Conservation (phyloP, 2,113 vertebrate species). For the Halcyon malimbica region DNA sequence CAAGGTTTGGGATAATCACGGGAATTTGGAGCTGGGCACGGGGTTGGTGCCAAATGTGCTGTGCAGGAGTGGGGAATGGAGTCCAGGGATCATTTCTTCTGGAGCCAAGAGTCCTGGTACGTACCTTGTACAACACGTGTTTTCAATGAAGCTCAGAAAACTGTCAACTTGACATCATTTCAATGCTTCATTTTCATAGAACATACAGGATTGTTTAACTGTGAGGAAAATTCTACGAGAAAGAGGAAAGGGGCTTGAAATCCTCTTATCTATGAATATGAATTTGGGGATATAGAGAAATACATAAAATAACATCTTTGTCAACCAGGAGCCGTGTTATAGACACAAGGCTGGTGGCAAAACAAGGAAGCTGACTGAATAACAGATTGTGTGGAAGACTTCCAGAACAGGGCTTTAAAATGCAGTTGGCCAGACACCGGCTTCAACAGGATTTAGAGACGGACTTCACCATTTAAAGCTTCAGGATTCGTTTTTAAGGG, state of each 20-base stretch:
- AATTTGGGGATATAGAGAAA: neutral
- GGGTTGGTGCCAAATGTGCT: neutral
- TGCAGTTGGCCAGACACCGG: neutral
- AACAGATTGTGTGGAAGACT: slow-evolving; percentile 10
- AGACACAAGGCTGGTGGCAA: neutral
- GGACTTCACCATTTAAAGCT: neutral
- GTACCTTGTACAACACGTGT: accelerated
- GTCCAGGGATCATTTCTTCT: neutral
- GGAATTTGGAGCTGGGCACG: neutral
- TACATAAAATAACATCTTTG: neutral
- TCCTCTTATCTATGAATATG: neutral
- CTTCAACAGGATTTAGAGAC: neutral
- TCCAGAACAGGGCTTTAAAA: neutral
- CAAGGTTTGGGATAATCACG: neutral
- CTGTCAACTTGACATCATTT: neutral
- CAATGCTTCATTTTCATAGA: neutral
- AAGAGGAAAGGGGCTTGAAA: neutral
- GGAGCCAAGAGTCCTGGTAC: neutral
- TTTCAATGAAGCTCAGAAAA: neutral
- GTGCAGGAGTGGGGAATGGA: neutral
- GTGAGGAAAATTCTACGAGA: neutral
- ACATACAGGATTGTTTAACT: neutral
- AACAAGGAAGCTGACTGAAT: neutral
- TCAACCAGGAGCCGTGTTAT: neutral
- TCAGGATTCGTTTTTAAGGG: neutral